Base-by-base conservation (phyloP, 2,113 vertebrate species). In the Rafetus swinhoei region DNA sequence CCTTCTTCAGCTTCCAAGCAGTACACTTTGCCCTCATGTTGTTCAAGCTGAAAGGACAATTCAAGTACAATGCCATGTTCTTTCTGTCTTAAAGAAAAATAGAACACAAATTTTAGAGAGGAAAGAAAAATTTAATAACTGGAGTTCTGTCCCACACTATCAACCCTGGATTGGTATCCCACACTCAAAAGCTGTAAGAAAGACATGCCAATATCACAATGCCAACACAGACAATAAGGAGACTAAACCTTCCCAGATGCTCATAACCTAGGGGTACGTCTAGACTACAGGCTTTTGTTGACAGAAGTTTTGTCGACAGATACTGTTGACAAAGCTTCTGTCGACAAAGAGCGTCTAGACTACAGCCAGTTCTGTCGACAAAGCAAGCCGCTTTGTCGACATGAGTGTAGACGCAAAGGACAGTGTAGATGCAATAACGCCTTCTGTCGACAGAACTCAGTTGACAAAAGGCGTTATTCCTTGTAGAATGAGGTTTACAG, bases 181-280 rank as follows among this genome's bases (percentile, higher is more conserved):
- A 45, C 39, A 25, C 62, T n/a, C n/a, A 54, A 87, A 80, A 83
- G 22, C 82, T 72, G 60, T 69, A 57, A 21, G 53, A 83, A 84
- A 92, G 60, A 0, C 0, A 22, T 65, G 4, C 59, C 84, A 65
- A 90, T 60, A 77, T 81, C 69, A 82, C 0, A 0, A 10, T 86
- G 85, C 85, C 80, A 69, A 59, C 39, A 45, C 29, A 62, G 45
- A 29, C 45, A 90, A 91, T 77, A 92, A 86, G n/a, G 82, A 82
- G 90, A 57, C 18, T 3, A 81, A 82, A 84, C 77, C 0, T 0
- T 72, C 45, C 81, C 84, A 45, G 94, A 93, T 84, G 81, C 77
- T 93, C 92, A 91, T 92, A 95, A 93, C 83, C 84, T 4, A 45
- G 39, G 39, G 39, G 39, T 45, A 45, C 39, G 39, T 45, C 39